Evolutionary conservation across 2,888 invertebrate genomes (phyloP).

Genomic region (Salpingus planirostris): DNA sequence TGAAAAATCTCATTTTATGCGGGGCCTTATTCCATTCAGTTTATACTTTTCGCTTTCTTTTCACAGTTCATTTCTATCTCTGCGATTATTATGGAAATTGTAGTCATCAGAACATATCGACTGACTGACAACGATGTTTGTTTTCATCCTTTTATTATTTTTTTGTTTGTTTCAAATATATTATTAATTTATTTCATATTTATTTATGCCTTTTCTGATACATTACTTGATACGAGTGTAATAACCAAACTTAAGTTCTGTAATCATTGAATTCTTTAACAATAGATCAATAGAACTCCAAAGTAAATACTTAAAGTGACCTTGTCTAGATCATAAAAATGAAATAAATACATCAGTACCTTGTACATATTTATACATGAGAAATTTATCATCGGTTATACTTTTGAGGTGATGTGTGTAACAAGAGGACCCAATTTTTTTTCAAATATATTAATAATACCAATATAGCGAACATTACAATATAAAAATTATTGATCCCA

Average conservation of each 20-base stretch:
- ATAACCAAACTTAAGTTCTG: conserved; percentile 30
- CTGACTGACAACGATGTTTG: conserved; percentile 31
- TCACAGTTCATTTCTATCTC: conserved; percentile 10
- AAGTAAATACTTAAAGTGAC: conserved; percentile 38
- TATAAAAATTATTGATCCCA: too few species aligned
- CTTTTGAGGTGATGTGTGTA: conserved; percentile 36
- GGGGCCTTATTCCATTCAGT: too few species aligned
- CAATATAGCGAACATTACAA: too few species aligned
- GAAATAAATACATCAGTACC: conserved; percentile 35
- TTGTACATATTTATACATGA: conserved; percentile 36
- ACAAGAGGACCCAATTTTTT: conserved; percentile 35
- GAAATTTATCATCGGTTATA: conserved; percentile 30
- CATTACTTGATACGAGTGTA: too few species aligned
- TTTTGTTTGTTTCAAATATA: conserved; percentile 37
- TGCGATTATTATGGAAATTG: conserved; percentile 4
- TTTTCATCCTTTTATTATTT: conserved; percentile 30
- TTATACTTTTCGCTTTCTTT: conserved; percentile 4
- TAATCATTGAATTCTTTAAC: conserved; percentile 13
- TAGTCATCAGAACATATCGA: conserved; percentile 24
- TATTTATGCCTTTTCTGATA: conserved; percentile 26
- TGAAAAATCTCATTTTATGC: too few species aligned
- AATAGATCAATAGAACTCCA: conserved; percentile 27
- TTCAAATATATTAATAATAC: conserved; percentile 29
- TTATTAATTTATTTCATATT: conserved; percentile 37
- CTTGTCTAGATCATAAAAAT: conserved; percentile 39